Conservation (phyloP, 2,113 vertebrate species). For the Tenrec ecaudatus region DNA sequence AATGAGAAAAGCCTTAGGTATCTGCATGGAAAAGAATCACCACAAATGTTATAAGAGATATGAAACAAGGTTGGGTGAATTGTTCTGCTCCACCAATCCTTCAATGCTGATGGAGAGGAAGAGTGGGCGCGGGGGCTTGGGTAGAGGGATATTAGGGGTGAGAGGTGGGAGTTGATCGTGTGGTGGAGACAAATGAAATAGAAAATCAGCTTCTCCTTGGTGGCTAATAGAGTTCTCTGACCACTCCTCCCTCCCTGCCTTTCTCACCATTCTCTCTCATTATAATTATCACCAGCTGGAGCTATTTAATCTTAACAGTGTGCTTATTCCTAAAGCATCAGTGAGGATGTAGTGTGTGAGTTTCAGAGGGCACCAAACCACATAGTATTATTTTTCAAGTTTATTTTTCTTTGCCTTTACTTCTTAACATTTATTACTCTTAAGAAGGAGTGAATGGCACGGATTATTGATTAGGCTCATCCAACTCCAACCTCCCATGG, state of each 20-base stretch:
- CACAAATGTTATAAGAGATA: not conserved
- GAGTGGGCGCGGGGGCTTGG: not conserved
- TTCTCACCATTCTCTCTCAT: not conserved
- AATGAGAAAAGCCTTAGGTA: not conserved
- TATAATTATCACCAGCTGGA: slow-evolving; percentile 74
- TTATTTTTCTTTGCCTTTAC: not conserved
- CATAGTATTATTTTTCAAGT: not conserved
- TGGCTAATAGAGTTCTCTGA: not conserved
- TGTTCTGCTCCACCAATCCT: not conserved
- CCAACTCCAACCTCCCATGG: not conserved
- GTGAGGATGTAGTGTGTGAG: not conserved
- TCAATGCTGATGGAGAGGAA: not conserved
- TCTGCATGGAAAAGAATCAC: not conserved
- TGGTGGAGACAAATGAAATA: slow-evolving; percentile 30
- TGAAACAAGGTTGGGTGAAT: not conserved
- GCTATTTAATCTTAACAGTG: slow-evolving; percentile 59
- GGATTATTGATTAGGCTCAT: slow-evolving; percentile 19
- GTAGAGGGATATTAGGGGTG: not conserved
- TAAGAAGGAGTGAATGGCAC: not conserved
- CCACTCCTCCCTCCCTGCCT: not conserved
- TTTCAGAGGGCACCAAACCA: not conserved
- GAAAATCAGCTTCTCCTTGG: slow-evolving; percentile 43
- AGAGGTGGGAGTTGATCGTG: not conserved
- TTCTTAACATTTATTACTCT: slow-evolving; percentile 29
- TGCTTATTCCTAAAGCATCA: slow-evolving; percentile 25